These are phyloP conservation scores for Neodontobutis hainanensis DNA, from an alignment of 2,113 vertebrate genomes.

Conservation along the genomic window DNA sequence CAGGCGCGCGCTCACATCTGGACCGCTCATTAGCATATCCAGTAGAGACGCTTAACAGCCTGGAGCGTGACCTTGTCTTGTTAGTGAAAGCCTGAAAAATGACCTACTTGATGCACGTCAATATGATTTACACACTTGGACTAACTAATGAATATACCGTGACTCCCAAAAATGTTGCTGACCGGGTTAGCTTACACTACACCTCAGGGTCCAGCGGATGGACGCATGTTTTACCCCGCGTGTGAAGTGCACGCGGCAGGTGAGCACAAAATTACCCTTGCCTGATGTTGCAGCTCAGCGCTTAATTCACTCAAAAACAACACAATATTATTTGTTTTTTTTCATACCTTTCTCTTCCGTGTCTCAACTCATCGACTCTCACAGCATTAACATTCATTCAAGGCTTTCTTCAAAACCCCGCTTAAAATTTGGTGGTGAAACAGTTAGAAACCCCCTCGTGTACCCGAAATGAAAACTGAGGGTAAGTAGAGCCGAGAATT, in stretches of 20 bases:
- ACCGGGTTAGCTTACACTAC: not conserved
- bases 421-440: slow-evolving; percentile 11
- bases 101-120: slow-evolving; percentile 65
- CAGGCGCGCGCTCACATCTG: slow-evolving; percentile 40
- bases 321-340: not conserved
- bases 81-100: slow-evolving; percentile 39
- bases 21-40: slow-evolving; percentile 48
- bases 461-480: not conserved
- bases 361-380: not conserved
- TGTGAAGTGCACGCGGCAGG: slow-evolving; percentile 43
- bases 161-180: slow-evolving; percentile 12
- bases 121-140: slow-evolving; percentile 67
- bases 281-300: slow-evolving; percentile 31
- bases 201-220: slow-evolving; percentile 12
- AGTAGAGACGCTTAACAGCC: slow-evolving; percentile 45
- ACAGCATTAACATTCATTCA: not conserved
- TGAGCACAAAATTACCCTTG: slow-evolving; percentile 28
- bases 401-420: not conserved
- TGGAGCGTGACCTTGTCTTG: slow-evolving; percentile 66
- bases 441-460: slow-evolving; percentile 3
- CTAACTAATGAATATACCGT: slow-evolving; percentile 60
- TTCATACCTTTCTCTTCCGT: not conserved
- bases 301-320: slow-evolving; percentile 11
- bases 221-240: not conserved
- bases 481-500: slow-evolving; percentile 1